These are phyloP conservation scores for Boleophthalmus pectinirostris DNA, from an alignment of 2,113 vertebrate genomes.

Conservation along the genomic window DNA sequence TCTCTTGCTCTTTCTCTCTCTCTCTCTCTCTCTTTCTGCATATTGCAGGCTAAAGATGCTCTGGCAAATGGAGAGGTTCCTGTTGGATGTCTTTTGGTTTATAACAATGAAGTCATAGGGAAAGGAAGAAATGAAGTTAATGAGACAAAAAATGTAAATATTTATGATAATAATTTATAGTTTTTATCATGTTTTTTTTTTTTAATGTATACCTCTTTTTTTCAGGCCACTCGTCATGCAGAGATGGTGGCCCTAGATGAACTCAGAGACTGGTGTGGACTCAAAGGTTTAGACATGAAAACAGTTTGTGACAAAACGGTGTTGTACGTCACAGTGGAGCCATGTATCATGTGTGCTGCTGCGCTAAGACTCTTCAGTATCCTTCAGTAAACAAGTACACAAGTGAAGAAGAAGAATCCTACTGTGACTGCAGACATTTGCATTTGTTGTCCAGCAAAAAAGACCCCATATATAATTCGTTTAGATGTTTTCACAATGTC, in stretches of 20 bases:
- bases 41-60: constrained; percentile 84
- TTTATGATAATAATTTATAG: no score
- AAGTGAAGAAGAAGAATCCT: neutral
- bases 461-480: neutral
- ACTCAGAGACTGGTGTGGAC: constrained; percentile 86
- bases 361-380: constrained; percentile 92
- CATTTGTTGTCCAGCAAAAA: neutral
- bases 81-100: constrained; percentile 93
- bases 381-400: constrained; percentile 60
- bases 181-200: no score
- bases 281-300: constrained; percentile 46
- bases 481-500: neutral
- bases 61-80: constrained; percentile 89
- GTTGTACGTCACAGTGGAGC: constrained; percentile 94
- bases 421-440: neutral
- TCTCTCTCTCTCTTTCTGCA: no score
- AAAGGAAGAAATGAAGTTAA: constrained; percentile 93
- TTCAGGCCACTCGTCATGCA: constrained; percentile 94
- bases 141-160: constrained; percentile 90
- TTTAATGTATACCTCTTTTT: neutral
- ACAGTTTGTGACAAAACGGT: constrained; percentile 78
- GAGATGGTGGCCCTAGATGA: constrained; percentile 93
- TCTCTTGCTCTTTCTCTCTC: no score
- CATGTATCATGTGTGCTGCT: constrained; percentile 94
- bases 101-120: constrained; percentile 80